Base-by-base conservation (phyloP, 2,888 invertebrate species). In the Agrypnus murinus region DNA sequence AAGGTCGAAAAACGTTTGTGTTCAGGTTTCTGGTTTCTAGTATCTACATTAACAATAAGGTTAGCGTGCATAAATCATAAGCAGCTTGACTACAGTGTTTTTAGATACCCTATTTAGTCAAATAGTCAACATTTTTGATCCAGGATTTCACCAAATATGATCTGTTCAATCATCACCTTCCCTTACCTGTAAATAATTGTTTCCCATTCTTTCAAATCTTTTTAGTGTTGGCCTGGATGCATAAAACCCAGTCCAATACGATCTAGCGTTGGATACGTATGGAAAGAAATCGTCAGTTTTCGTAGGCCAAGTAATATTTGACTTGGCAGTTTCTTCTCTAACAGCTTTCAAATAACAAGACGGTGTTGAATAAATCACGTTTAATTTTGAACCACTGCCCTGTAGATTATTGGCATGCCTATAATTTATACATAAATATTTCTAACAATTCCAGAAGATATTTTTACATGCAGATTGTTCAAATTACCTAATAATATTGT, bases 361-460 rank as follows among this genome's bases (percentile, higher is more conserved):
- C 0, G 95, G 95, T 0, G 94, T 94, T 0, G 95, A 95, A 80
- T 95, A 95, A 72, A 94, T 89, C 5, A 95, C 83, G 77, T 95
- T 94, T 0, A 95, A 74, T 46, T 69, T 88, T 0, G 89, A 74
- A 3, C 71, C 74, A n/a, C 63, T 53, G 8, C 10, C 6, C 48
- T 73, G 45, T 14, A 46, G 55, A 8, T 34, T 32, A 31, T 64
- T 64, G 12, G 10, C 53, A 40, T 64, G 17, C 31, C 62, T 62
- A 15, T 2, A 34, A 62, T 31, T 14, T 15, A 6, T 43, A 43
- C 5, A 43, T 3, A 12, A 2, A 43, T 25, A 5, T 25, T 25
- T 25, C 25, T n/a, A 25, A 25, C 25, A 25, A 25, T 3, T 3
- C 25, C 25, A n/a, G n/a, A n/a, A n/a, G n/a, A n/a, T n/a, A n/a